A percentile compares a stretch with the other conserved stretches of the same genome.
phyloP scores from a whole-genome alignment of 2,888 invertebrate genomes.

The Chesias legatella region DNA sequence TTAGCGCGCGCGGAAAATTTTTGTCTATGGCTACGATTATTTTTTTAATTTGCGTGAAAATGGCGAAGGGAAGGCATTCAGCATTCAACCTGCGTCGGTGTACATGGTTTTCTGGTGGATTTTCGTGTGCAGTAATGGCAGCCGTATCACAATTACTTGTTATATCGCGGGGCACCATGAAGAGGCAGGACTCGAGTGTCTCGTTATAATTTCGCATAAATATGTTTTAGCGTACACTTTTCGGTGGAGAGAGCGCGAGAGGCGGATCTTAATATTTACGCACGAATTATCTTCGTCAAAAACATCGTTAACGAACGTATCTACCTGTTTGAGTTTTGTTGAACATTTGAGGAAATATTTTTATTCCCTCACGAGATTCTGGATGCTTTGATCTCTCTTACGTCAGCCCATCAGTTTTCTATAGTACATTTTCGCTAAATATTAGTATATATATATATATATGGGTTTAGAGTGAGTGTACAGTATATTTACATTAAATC shows the following conservation, averaged over 20 bases:
- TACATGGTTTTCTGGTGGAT: constrained; percentile 55
- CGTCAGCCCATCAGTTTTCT: no score
- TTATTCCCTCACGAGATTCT: constrained; percentile 1
- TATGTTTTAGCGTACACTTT: constrained; percentile 65
- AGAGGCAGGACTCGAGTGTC: constrained; percentile 52
- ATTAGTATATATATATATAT: no score
- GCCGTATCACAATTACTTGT: constrained; percentile 57
- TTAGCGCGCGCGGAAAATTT: constrained; percentile 64
- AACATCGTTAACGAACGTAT: constrained; percentile 47
- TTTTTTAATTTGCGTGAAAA: constrained; percentile 79
- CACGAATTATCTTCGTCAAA: constrained; percentile 58
- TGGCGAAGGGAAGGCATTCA: constrained; percentile 65
- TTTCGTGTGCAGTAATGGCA: constrained; percentile 50
- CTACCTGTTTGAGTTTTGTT: constrained; percentile 11
- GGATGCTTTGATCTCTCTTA: background rate
- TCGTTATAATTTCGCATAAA: constrained; percentile 75
- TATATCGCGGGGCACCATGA: constrained; percentile 46
- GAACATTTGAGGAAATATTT: constrained; percentile 7
- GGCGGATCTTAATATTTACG: constrained; percentile 60
- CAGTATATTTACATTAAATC: no score
- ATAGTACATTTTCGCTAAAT: no score
- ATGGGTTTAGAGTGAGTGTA: no score
- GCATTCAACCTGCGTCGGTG: constrained; percentile 51
- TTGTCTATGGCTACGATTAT: constrained; percentile 66
- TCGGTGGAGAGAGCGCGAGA: constrained; percentile 40